phyloP scores from a whole-genome alignment of 2,113 vertebrate species.

The Phalacrocorax aristotelis region DNA sequence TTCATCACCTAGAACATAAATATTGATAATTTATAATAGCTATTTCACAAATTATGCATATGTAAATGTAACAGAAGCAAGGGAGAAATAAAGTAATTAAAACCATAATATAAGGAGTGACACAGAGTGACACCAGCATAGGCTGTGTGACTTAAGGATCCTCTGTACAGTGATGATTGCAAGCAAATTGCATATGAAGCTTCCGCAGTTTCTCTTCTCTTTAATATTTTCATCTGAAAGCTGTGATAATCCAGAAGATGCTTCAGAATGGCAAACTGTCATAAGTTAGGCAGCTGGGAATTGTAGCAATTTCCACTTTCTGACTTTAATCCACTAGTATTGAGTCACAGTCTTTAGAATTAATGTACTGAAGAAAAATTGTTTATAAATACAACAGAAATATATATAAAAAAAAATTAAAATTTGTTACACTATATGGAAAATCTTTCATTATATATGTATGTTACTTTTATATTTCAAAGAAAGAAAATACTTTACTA shows the following conservation, averaged over 20 bases:
- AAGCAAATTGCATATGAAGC: neutral
- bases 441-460: neutral
- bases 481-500: neutral
- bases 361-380: neutral
- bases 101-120: neutral
- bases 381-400: neutral
- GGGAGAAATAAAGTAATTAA: neutral
- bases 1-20: neutral
- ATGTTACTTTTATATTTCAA: neutral
- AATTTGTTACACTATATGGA: too few relatives aligned
- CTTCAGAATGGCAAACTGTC: neutral
- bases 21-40: neutral
- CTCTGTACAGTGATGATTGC: neutral
- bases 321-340: neutral
- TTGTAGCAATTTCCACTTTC: neutral
- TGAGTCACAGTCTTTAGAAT: neutral
- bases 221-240: neutral
- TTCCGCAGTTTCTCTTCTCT: neutral
- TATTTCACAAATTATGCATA: neutral
- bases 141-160: neutral
- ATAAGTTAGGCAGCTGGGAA: neutral
- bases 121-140: rapidly evolving
- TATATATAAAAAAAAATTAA: neutral
- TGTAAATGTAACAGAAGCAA: neutral
- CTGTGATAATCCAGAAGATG: neutral